These are phyloP conservation scores for Agapornis canus DNA, from an alignment of 2,797 vertebrate genomes.

Conservation along the genomic window DNA sequence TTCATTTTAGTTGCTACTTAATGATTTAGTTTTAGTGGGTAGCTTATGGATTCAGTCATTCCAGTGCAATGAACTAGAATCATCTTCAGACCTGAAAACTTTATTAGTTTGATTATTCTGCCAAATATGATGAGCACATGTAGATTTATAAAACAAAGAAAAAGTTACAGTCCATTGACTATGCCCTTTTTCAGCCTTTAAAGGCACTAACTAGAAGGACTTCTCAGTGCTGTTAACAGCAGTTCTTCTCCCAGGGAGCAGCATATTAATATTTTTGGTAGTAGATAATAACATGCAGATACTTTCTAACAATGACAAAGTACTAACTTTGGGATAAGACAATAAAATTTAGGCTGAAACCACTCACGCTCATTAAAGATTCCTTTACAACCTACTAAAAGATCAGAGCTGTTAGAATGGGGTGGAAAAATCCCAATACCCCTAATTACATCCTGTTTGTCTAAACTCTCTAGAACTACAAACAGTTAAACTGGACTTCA, in stretches of 20 bases:
- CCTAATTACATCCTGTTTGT: neutral
- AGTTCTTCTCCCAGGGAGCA: neutral
- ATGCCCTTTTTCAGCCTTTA: conserved; percentile 17
- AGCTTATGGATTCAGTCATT: conserved; percentile 62
- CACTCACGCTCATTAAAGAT: neutral
- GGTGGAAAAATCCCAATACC: neutral
- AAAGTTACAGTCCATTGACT: conserved; percentile 36
- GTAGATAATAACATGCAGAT: neutral
- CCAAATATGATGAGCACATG: conserved; percentile 35
- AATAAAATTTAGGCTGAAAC: neutral
- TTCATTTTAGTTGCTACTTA: conserved; percentile 72
- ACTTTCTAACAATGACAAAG: neutral
- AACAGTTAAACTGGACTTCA: neutral
- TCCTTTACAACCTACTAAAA: neutral
- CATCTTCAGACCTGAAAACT: conserved; percentile 50
- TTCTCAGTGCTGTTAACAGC: neutral
- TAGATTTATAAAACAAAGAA: conserved; percentile 55
- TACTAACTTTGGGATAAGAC: neutral
- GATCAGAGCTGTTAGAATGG: neutral
- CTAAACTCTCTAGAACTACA: neutral
- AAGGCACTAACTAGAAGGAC: neutral
- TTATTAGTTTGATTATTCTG: conserved; percentile 73
- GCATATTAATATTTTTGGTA: neutral
- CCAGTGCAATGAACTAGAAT: conserved; percentile 38
- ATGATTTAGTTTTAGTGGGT: conserved; percentile 58